These are phyloP conservation scores for Ochotona princeps DNA, from an alignment of 2,113 vertebrate species.

Conservation along the genomic window DNA sequence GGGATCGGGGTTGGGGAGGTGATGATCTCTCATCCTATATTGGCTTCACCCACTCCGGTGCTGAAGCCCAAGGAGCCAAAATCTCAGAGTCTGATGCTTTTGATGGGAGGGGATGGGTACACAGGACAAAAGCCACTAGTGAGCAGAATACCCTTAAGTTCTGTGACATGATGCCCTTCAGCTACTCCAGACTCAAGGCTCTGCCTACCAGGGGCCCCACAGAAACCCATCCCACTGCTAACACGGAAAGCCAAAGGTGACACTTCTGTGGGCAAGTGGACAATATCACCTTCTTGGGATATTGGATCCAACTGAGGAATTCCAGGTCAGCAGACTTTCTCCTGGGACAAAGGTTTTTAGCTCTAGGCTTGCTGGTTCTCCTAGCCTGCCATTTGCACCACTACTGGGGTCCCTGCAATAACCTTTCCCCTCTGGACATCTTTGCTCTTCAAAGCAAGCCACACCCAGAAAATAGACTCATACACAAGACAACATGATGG, in stretches of 20 bases:
- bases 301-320: not conserved
- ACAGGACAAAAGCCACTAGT: not conserved
- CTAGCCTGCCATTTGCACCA: too few relatives aligned
- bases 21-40: slow-evolving; percentile 67
- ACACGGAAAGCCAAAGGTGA: not conserved
- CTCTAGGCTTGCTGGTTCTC: not conserved
- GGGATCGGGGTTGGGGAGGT: not conserved
- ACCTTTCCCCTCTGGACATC: not conserved
- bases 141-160: not conserved
- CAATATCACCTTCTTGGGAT: not conserved
- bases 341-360: not conserved
- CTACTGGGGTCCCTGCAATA: not conserved
- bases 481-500: not conserved
- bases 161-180: not conserved
- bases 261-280: not conserved
- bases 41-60: slow-evolving; percentile 16
- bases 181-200: not conserved
- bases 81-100: slow-evolving; percentile 3
- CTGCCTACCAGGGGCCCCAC: fast-evolving
- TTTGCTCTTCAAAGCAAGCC: not conserved
- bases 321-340: not conserved
- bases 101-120: not conserved
- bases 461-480: not conserved
- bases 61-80: not conserved
- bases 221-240: not conserved